phyloP scores from a whole-genome alignment of 2,888 invertebrate genomes.

The Apotomis turbidana region DNA sequence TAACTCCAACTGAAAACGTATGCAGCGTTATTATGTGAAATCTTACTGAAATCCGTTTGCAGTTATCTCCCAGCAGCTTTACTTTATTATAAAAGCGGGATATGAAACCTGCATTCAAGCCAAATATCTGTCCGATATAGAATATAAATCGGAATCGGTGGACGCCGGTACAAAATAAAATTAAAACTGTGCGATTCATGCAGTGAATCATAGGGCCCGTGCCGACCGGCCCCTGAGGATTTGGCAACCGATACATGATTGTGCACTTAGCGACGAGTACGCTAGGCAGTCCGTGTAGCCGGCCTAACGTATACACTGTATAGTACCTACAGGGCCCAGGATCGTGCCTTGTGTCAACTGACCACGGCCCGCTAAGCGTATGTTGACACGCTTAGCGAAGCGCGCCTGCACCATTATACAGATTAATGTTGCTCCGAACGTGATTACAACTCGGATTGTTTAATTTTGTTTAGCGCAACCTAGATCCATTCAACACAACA shows the following conservation, averaged over 20 bases:
- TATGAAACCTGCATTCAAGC: conserved; percentile 52
- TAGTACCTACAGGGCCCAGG: conserved; percentile 19
- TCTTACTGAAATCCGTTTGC: conserved; percentile 1
- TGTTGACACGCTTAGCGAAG: conserved; percentile 33
- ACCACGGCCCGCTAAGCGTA: conserved; percentile 28
- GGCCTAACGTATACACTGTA: conserved; percentile 8
- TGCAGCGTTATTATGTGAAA: not conserved
- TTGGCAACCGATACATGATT: conserved; percentile 81
- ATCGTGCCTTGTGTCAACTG: conserved; percentile 36
- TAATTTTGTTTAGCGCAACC: conserved; percentile 12
- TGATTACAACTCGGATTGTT: conserved; percentile 10
- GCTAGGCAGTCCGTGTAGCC: conserved; percentile 47
- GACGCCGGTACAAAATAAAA: conserved; percentile 69
- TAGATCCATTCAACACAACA: not conserved
- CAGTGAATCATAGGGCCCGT: conserved; percentile 69
- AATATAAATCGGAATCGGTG: conserved; percentile 64
- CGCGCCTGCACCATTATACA: conserved; percentile 25
- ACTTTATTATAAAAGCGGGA: conserved; percentile 43
- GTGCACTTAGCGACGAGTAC: conserved; percentile 71
- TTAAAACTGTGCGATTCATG: conserved; percentile 68
- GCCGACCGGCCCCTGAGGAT: conserved; percentile 68
- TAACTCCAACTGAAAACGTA: not conserved
- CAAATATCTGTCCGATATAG: conserved; percentile 66
- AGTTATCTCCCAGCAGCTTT: conserved; percentile 18
- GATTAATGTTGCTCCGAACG: conserved; percentile 28